Conservation (phyloP, 1,140 invertebrate genomes). For the Copidosoma floridanum region DNA sequence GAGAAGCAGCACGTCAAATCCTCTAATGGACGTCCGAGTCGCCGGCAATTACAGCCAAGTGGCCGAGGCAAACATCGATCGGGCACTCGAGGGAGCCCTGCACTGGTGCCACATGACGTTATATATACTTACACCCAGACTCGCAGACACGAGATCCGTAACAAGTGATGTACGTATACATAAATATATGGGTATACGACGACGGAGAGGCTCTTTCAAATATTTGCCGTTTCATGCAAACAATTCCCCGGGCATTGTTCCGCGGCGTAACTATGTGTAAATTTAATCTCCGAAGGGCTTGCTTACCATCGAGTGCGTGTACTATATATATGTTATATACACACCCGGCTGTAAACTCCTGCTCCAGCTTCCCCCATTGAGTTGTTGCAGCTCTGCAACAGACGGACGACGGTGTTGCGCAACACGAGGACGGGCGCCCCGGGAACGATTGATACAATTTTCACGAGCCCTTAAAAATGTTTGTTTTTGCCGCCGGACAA, state of each 20-base stretch:
- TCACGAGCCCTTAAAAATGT: conserved; percentile 34
- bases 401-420: conserved; percentile 30
- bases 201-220: conserved; percentile 42
- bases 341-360: too few species aligned
- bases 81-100: conserved; percentile 28
- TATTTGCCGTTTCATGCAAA: conserved; percentile 51
- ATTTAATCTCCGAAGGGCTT: conserved; percentile 51
- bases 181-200: too few species aligned
- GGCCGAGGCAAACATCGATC: conserved; percentile 52
- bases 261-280: conserved; percentile 55
- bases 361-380: too few species aligned
- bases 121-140: too few species aligned
- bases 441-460: conserved; percentile 31
- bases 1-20: too few species aligned
- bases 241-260: conserved; percentile 51
- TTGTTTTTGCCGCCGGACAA: conserved; percentile 11
- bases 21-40: conserved; percentile 48
- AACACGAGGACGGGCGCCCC: background rate
- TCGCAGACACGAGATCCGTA: too few species aligned
- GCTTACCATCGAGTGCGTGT: too few species aligned
- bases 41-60: conserved; percentile 53
- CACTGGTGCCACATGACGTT: too few species aligned
- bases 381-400: conserved; percentile 27
- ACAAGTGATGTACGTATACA: too few species aligned
- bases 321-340: conserved; percentile 1